These are phyloP conservation scores for Ectemnius lituratus DNA, from an alignment of 2,888 invertebrate genomes.

Conservation along the genomic window DNA sequence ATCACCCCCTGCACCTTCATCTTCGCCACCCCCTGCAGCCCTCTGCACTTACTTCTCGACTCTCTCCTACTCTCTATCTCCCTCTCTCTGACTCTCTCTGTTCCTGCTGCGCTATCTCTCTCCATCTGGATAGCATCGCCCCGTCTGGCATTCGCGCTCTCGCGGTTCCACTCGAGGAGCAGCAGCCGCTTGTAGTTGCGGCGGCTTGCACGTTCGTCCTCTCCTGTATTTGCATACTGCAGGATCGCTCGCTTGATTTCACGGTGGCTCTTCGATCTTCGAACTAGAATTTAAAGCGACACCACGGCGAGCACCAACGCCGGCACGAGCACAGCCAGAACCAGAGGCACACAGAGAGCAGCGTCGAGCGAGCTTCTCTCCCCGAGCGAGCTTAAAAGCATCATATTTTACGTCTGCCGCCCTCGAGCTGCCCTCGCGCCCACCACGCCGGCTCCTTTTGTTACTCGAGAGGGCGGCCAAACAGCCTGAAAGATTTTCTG, in stretches of 20 bases:
- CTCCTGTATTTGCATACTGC: conserved; percentile 67
- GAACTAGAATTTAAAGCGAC: conserved; percentile 68
- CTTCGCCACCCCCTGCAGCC: conserved; percentile 9
- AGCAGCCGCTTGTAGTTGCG: conserved; percentile 21
- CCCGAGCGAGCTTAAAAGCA: conserved; percentile 65
- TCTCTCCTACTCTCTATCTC: conserved; percentile 30
- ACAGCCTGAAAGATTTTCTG: conserved; percentile 58
- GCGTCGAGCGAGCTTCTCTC: conserved; percentile 36
- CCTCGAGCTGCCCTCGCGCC: conserved; percentile 21
- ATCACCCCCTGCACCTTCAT: conserved; percentile 59
- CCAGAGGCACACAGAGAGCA: not conserved
- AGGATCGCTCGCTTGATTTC: conserved; percentile 69
- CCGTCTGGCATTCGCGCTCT: not conserved
- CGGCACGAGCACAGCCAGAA: not conserved
- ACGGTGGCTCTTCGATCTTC: conserved; percentile 66
- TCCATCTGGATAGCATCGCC: conserved; percentile 17
- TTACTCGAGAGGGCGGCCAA: conserved; percentile 53
- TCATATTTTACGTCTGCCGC: conserved; percentile 69
- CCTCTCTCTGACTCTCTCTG: conserved; percentile 22
- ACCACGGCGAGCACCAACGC: not conserved
- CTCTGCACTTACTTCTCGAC: conserved; percentile 17
- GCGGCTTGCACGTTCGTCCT: conserved; percentile 33
- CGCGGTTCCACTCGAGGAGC: not conserved
- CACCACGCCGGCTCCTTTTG: conserved; percentile 30
- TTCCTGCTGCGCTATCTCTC: conserved; percentile 11